Base-by-base conservation (phyloP, 64 coral and sea anemone species). In the Stichodactyla helianthus region DNA sequence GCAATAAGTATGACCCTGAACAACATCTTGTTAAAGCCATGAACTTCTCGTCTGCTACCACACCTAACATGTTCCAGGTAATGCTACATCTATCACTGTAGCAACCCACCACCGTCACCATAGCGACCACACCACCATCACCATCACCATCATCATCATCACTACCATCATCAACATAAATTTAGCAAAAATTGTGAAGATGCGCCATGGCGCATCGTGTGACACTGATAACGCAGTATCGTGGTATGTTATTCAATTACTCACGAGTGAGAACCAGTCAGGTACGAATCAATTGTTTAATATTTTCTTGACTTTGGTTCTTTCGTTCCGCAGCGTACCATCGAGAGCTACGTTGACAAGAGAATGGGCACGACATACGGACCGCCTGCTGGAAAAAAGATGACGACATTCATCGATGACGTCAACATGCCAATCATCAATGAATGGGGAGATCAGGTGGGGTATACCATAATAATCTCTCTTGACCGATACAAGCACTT, bases 31-130 rank as follows among this genome's bases (percentile, higher is more conserved):
- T 94, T 18, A 99, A 99, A 59, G 89, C 97, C 1, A 14, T 99
- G 70, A 99, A 99, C 83, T 99, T 99, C 82, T 99, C 97, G 15
- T 99, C 97, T 79, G 97, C 97, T 54, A 99, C 97, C 10, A 95
- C 93, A 50, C 97, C 97, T 13, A 99, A 99, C 63, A 99, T 99
- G 97, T 99, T 95, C 77, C 97, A 98, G 92, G 95, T 98, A 92
- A 54, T 20, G 31, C 6, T 87, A 6, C 20, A 23, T 11, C 19
- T 87, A 55, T 19, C 13, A 6, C 5, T 78, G 3, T 15, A 2
- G 7, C 10, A 1, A 44, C 7, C 16, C 10, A 54, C 12, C 19
- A 19, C 17, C 23, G 4, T 44, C 35, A 44, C 35, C 35, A 44
- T 44, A 44, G 35, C 35, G 4, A 44, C 35, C 35, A 2, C 35